Evolutionary conservation across 2,113 vertebrate genomes (phyloP), one percentile per base, ranked within the genome.

Genomic region (Willisornis vidua): DNA sequence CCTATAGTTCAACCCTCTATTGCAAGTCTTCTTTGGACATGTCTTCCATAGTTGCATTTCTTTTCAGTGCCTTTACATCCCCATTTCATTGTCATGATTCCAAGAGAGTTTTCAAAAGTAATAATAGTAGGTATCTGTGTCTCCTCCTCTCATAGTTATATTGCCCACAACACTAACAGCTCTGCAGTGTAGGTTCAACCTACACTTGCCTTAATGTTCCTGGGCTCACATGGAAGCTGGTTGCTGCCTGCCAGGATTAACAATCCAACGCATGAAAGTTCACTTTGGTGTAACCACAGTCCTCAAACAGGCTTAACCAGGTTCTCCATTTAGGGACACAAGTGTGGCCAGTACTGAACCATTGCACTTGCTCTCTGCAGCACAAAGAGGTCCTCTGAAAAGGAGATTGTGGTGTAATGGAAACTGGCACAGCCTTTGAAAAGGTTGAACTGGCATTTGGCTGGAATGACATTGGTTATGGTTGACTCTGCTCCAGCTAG

Each of bases 401-500:
- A 6, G 17, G 66, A 87, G 62, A 8, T 7, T 11, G 58, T 59
- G 70, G 46, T 3, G 2, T 33, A 33, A 63, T 6, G 25, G 23
- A 23, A 61, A 24, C 12, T 65, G 62, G 83, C 3, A 14, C 82
- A 79, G 29, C 54, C 71, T 83, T 74, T 54, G 15, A 12, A 68
- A 77, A 89, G 41, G 43, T 10, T 74, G 46, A 55, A 70, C 28
- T 66, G 80, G 77, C 28, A 62, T 61, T 83, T 90, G 37, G 41
- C 51, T 74, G 68, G 65, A 62, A 14, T 31, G 23, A 63, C 0
- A 0, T 4, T 54, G 61, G 54, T 61, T 49, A 35, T 0, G 0
- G 24, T 17, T 70, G 41, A 54, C 28, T 45, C 58, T n/a, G 49
- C 37, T 83, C 24, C 41, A 66, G 63, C 59, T 26, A 70, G 37